Base-by-base conservation (phyloP, 2,888 invertebrate genomes). In the Andrena camellia region DNA sequence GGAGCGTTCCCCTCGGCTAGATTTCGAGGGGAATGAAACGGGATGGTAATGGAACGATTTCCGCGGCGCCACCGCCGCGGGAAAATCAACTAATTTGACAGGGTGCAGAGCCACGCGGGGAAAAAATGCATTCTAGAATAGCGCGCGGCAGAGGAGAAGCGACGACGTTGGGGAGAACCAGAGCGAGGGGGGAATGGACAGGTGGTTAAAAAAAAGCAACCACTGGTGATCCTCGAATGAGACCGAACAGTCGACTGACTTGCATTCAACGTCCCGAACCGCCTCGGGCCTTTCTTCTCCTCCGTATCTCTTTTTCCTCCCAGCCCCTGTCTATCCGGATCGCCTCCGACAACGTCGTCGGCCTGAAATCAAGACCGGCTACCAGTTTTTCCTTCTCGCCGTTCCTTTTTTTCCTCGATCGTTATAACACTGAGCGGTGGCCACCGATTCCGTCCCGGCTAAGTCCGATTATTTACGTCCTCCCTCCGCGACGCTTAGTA, bases 301-400 rank as follows among this genome's bases (percentile, higher is more conserved):
- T 54, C 7, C 54, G 70, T 66, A 42, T 50, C 42, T 52, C 26
- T 52, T n/a, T 5, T 23, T 60, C 50, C 33, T 13, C 31, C 5
- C 42, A 42, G 13, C 48, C 17, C 33, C 62, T 50, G 50, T 76
- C 78, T 35, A 63, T 64, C 79, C 26, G 67, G 75, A 74, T 79
- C 79, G 66, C 63, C 29, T 42, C 29, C 59, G 57, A 57, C 57
- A 26, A 57, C 73, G 59, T 67, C 66, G 66, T 62, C 75, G 52
- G 67, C 77, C 78, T 86, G 87, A 90, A 89, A 90, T 90, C 87
- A 88, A 88, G 87, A 89, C 84, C 79, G 64, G 87, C 87, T 88
- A 78, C 75, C 79, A 85, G 78, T 80, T 54, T 67, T 73, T 64
- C 66, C 52, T 62, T 78, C 73, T 78, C 62, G 42, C 17, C 54